Evolutionary conservation across 1,140 invertebrate species (phyloP), one percentile per base, ranked within the genome.

Genomic region (Lordiphosa collinella): DNA sequence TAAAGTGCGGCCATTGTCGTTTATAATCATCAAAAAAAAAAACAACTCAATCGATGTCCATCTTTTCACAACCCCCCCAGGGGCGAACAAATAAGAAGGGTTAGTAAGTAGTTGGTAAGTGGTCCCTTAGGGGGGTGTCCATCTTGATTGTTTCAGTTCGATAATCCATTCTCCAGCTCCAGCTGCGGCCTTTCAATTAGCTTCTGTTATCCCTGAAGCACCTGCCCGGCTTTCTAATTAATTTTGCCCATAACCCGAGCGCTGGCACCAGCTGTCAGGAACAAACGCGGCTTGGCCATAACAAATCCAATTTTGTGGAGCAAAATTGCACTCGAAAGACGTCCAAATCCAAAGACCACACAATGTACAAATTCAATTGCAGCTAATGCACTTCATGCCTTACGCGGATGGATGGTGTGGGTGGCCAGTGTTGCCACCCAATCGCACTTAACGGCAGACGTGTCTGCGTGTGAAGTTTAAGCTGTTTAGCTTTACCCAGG

Each of bases 1-100:
- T 84, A 84, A 84, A 84, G 78, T 52, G 79, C 78, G 78, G 84
- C 78, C 67, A 84, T 84, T 84, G 78, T 84, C 78, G 78, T 75
- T 84, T 84, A 78, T 84, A 84, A 84, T 84, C 79, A 84, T 73
- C 68, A 69, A 73, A 56, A 65, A 79, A 43, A 35, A 50, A 82
- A 50, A 5, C 1, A 50, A 5, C 1, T 13, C 3, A 36, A 40
- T 22, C 14, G 32, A 12, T 25, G 14, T 0, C 0, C 6, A 7
- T 31, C 14, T 37, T 34, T 48, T 52, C 38, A 48, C 22, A 13
- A 29, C 2, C 29, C 40, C 34, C 41, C 31, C 34, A 11, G n/a
- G 16, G 38, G 29, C 8, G 29, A 12, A 29, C 36, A 35, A 36
- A 54, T 44, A 34, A 43, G 22, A 34, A 43, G 36, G 41, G 41